These are phyloP conservation scores for Oophaga pumilio DNA, from an alignment of 2,113 vertebrate species.

Conservation along the genomic window DNA sequence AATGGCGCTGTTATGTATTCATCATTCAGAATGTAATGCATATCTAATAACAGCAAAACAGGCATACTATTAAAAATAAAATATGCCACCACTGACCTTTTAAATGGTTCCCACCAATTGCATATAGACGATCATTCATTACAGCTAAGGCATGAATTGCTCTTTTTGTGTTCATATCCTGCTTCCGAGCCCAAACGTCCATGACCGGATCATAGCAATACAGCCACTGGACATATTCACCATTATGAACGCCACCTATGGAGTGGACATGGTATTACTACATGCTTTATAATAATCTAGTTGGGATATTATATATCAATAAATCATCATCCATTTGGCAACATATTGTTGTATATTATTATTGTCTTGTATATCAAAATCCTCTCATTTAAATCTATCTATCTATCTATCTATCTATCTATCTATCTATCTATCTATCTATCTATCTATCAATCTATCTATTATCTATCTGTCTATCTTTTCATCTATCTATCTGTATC, in stretches of 20 bases:
- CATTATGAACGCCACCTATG: conserved; percentile 96
- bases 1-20: neutral
- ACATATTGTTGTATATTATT: too few relatives aligned
- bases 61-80: conserved; percentile 10
- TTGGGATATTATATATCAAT: neutral
- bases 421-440: too few relatives aligned
- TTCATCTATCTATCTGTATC: too few relatives aligned
- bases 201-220: conserved; percentile 97
- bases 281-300: neutral
- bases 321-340: neutral
- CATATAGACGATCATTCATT: conserved; percentile 96
- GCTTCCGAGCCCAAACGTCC: conserved; percentile 98
- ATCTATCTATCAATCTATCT: too few relatives aligned
- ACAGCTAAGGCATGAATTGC: conserved; percentile 96
- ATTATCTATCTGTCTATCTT: too few relatives aligned
- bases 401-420: too few relatives aligned
- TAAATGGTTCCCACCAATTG: conserved; percentile 98
- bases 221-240: conserved; percentile 97
- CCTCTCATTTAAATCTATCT: too few relatives aligned
- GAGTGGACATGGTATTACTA: conserved; percentile 32
- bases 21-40: neutral
- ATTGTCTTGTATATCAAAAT: too few relatives aligned
- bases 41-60: conserved; percentile 3
- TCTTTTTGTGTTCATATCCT: conserved; percentile 99
- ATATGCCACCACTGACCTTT: conserved; percentile 81